phyloP scores from a whole-genome alignment of 2,113 vertebrate genomes.

The Boulengeromyrus knoepffleri region DNA sequence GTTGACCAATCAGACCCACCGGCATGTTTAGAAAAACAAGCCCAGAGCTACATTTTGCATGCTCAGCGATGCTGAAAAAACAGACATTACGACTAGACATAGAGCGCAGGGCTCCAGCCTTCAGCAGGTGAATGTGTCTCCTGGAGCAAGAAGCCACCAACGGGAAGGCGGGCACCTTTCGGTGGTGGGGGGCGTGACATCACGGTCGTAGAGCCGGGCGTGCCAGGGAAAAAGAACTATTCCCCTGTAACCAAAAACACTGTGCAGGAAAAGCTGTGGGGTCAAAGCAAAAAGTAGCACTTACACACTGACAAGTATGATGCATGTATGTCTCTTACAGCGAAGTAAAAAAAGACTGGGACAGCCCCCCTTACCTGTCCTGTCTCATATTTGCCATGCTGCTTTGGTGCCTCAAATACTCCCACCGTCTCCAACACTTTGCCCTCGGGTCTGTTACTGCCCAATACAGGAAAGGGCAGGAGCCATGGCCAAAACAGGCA shows the following conservation, averaged over 20 bases:
- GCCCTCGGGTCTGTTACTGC: constrained; percentile 84
- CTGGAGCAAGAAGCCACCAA: not conserved
- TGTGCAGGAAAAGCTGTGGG: constrained; percentile 89
- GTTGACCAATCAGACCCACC: not conserved
- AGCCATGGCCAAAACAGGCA: constrained; percentile 22
- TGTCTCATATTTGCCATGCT: constrained; percentile 89
- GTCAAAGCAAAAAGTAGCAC: constrained; percentile 15
- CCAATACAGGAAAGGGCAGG: constrained; percentile 42
- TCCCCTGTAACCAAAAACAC: constrained; percentile 92
- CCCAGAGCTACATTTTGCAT: not conserved
- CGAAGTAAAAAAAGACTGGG: not conserved
- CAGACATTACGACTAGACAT: too few relatives aligned
- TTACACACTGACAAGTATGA: not conserved
- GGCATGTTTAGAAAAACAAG: not conserved
- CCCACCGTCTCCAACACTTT: constrained; percentile 91
- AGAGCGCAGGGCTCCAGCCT: not conserved
- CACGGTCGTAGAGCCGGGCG: constrained; percentile 89
- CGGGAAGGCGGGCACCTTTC: constrained; percentile 69
- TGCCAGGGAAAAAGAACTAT: constrained; percentile 97
- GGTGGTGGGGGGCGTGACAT: constrained; percentile 75
- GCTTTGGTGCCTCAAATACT: constrained; percentile 87
- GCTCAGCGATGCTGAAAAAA: not conserved
- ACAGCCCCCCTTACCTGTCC: constrained; percentile 71
- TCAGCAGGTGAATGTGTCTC: not conserved
- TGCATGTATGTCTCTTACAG: not conserved